Evolutionary conservation across 2,888 invertebrate genomes (phyloP), one percentile per base, ranked within the genome.

Genomic region (Drosophila suboccidentalis): DNA sequence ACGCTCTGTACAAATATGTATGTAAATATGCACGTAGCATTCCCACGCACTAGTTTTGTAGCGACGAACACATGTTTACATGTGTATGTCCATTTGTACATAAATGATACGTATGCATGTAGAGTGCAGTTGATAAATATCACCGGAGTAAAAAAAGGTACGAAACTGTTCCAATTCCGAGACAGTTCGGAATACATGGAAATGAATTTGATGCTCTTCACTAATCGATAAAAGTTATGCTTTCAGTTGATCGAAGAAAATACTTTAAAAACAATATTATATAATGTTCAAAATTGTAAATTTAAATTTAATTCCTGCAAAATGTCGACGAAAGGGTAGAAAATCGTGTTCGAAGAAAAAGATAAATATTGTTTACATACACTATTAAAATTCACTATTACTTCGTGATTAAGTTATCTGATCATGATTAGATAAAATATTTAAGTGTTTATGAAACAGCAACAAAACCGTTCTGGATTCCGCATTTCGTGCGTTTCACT

Each of bases 161-260:
- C 50, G 36, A 19, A 50, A 50, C 19, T 36, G 50, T 50, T 50
- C 6, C 50, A 50, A 50, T 50, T 50, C 50, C 50, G 50, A 50
- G n/a, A 36, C 36, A 50, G 50, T 34, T 50, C n/a, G 8, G n/a
- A 19, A 50, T 50, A 50, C 9, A n/a, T 36, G 36, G 34, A n/a
- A 50, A 4, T 50, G 50, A 50, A 50, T 19, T 34, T 19, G 5
- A 29, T 19, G 13, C 17, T 50, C 19, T 36, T 19, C 9, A 50
- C 36, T 9, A 50, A 36, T n/a, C 50, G 36, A 50, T 22, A 9
- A 36, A 36, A 19, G 19, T 9, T 36, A 50, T 22, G 36, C 50
- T 50, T 50, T 50, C 13, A 49, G 49, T 49, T 34, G 32, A 13
- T 13, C 1, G 13, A 13, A 34, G 49, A 34, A 34, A 32, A 22